Percentiles rank a stretch among this genome's conserved stretches.
phyloP scores from a whole-genome alignment of 2,113 vertebrate genomes.

The Istiophorus platypterus region DNA sequence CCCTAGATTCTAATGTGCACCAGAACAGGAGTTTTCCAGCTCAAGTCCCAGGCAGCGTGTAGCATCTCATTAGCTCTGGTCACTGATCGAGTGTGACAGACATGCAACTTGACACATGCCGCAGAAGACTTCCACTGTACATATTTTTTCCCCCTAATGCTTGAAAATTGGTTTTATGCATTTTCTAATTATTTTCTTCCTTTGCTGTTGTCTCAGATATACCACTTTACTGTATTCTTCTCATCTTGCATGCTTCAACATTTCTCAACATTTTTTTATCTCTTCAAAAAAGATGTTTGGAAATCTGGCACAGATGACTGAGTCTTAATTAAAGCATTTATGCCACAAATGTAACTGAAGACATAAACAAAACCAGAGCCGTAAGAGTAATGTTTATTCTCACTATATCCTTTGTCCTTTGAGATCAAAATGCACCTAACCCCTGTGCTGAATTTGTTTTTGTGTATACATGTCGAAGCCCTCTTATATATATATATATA shows the following conservation, averaged over 20 bases:
- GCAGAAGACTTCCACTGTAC: conserved; percentile 65
- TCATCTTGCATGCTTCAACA: neutral
- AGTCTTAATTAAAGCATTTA: conserved; percentile 28
- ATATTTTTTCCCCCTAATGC: conserved; percentile 56
- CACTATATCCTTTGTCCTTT: conserved; percentile 1
- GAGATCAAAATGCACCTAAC: neutral
- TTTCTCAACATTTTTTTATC: conserved; percentile 41
- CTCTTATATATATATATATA: too few species aligned
- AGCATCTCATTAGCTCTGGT: conserved; percentile 79
- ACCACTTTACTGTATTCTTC: conserved; percentile 28
- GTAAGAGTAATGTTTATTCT: neutral
- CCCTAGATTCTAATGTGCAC: conserved; percentile 79
- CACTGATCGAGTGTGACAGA: conserved; percentile 81
- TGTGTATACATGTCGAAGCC: neutral
- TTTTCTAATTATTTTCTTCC: conserved; percentile 57
- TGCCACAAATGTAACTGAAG: conserved; percentile 31
- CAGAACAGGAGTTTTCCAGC: conserved; percentile 79
- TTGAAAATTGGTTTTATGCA: conserved; percentile 63
- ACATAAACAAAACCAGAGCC: neutral
- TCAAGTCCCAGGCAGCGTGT: conserved; percentile 61
- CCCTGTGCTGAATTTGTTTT: neutral
- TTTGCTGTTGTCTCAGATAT: conserved; percentile 19
- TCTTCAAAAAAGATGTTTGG: conserved; percentile 36
- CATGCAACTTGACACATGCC: conserved; percentile 74
- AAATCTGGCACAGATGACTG: conserved; percentile 41